Conservation (phyloP, 1,140 invertebrate species). For the Drosophila albomicans region DNA sequence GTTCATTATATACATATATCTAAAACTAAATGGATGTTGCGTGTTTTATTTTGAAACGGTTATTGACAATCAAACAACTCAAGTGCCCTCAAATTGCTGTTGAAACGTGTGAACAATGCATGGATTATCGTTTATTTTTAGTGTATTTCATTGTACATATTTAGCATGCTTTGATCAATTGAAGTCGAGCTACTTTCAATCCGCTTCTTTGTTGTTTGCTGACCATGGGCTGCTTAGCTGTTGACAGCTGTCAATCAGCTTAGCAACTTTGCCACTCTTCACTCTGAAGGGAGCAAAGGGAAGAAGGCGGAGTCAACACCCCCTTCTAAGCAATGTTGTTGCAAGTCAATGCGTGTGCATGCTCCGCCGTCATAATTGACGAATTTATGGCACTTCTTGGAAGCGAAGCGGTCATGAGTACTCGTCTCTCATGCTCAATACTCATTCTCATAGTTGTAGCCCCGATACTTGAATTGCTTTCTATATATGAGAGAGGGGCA, state of each 20-base stretch:
- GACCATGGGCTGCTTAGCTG: constrained; percentile 19
- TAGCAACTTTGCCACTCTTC: constrained; percentile 12
- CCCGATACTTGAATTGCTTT: constrained; percentile 55
- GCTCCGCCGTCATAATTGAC: constrained; percentile 78
- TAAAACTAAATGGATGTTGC: too few relatives aligned
- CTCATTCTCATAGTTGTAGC: constrained; percentile 5
- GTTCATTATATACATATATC: too few relatives aligned
- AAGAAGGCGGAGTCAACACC: neutral
- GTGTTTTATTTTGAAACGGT: too few relatives aligned
- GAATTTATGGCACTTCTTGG: constrained; percentile 79
- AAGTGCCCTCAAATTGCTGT: neutral
- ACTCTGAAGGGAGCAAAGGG: too few relatives aligned
- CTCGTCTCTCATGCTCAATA: constrained; percentile 11
- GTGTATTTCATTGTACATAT: neutral
- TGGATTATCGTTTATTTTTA: neutral
- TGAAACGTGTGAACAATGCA: neutral
- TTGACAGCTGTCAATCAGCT: constrained; percentile 72
- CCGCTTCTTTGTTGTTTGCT: neutral
- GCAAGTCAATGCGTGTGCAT: constrained; percentile 58
- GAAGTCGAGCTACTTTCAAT: neutral
- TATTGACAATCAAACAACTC: too few relatives aligned
- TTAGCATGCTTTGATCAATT: constrained; percentile 4
- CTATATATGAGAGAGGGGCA: constrained; percentile 21
- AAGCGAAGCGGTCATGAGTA: constrained; percentile 35
- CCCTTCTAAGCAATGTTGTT: neutral